These are phyloP conservation scores for Halictus ligatus DNA, from an alignment of 2,888 invertebrate species.

Conservation along the genomic window DNA sequence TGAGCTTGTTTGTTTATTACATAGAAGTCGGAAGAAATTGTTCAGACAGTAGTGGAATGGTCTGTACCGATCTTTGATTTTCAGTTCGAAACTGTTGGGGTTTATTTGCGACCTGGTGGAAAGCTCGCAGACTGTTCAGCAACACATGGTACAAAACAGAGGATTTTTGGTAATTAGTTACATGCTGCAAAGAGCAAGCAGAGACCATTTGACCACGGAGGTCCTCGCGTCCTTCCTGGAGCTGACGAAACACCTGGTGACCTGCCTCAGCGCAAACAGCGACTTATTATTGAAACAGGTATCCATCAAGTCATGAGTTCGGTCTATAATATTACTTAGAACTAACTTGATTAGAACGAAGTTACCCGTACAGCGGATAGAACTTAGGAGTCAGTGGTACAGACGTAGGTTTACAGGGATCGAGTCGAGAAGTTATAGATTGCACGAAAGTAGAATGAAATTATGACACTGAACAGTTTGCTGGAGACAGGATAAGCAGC, in stretches of 20 bases:
- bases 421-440: slow-evolving; percentile 24
- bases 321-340: slow-evolving; percentile 32
- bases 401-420: slow-evolving; percentile 33
- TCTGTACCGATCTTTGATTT: background rate
- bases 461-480: background rate
- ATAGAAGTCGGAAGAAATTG: background rate
- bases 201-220: slow-evolving; percentile 97
- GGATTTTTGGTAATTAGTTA: slow-evolving; percentile 99
- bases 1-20: background rate
- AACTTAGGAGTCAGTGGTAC: slow-evolving; percentile 9
- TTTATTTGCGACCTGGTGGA: slow-evolving; percentile 99
- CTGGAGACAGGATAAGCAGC: background rate
- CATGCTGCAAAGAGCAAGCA: slow-evolving; percentile 96
- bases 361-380: slow-evolving; percentile 4
- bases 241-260: slow-evolving; percentile 96
- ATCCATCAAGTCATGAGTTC: slow-evolving; percentile 76
- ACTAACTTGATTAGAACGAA: slow-evolving; percentile 25
- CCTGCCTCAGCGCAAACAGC: slow-evolving; percentile 96
- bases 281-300: slow-evolving; percentile 97
- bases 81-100: slow-evolving; percentile 96
- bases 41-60: background rate
- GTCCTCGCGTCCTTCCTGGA: slow-evolving; percentile 96
- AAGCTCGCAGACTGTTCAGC: slow-evolving; percentile 98
- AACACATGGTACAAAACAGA: slow-evolving; percentile 99
- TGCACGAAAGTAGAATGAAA: slow-evolving; percentile 49